phyloP scores from a whole-genome alignment of 2,797 vertebrate species.

The Pagetopsis macropterus region DNA sequence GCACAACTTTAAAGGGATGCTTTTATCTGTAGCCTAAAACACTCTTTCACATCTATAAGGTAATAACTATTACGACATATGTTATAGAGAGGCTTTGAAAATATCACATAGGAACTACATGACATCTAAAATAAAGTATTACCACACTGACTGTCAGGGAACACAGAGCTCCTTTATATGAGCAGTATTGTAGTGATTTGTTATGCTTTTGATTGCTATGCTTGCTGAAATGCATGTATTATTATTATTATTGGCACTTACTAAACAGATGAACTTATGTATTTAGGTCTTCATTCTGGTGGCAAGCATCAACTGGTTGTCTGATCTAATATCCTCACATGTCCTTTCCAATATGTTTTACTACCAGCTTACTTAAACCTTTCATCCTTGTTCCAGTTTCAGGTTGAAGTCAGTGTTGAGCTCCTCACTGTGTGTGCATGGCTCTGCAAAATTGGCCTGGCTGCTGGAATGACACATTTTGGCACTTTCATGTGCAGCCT shows the following conservation, averaged over 20 bases:
- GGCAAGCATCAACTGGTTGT: background rate
- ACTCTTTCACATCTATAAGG: background rate
- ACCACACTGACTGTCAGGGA: background rate
- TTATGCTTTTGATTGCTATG: background rate
- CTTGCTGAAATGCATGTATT: background rate
- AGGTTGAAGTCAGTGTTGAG: background rate
- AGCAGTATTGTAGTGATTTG: conserved; percentile 5
- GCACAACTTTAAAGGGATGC: background rate
- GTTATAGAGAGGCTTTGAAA: background rate
- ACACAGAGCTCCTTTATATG: background rate
- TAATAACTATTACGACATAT: background rate
- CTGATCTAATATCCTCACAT: background rate
- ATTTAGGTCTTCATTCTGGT: background rate
- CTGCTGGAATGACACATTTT: conserved; percentile 60
- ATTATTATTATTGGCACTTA: conserved; percentile 4
- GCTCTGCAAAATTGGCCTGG: conserved; percentile 54
- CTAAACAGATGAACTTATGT: background rate
- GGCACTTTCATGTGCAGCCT: conserved; percentile 55
- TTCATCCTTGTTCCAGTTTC: background rate
- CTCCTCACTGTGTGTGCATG: conserved; percentile 12
- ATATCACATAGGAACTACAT: background rate
- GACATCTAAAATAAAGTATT: background rate
- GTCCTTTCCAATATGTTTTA: no score
- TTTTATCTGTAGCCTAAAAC: background rate
- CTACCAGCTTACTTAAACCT: background rate